phyloP scores from a whole-genome alignment of 2,797 vertebrate genomes.

The Pristis pectinata region DNA sequence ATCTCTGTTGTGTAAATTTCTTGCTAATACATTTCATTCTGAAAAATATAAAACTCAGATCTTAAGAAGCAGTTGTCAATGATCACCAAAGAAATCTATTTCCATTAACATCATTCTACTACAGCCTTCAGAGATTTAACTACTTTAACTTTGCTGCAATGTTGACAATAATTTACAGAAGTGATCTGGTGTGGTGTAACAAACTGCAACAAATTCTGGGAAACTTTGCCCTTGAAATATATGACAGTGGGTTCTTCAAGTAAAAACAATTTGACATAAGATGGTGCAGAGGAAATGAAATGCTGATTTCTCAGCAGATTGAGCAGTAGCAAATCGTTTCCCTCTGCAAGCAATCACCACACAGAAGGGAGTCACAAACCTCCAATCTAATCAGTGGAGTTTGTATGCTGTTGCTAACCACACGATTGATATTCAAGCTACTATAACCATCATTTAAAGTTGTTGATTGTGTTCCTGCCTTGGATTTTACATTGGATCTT shows the following conservation, averaged over 20 bases:
- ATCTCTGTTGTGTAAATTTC: neutral
- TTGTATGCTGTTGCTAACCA: neutral
- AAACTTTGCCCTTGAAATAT: neutral
- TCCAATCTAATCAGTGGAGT: neutral
- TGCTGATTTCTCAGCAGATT: neutral
- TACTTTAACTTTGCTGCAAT: neutral
- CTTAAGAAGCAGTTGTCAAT: neutral
- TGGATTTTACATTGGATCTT: neutral
- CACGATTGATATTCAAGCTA: neutral
- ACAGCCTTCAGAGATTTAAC: neutral
- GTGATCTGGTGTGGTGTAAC: neutral
- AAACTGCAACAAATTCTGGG: neutral
- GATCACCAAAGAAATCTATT: neutral
- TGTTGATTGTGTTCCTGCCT: neutral
- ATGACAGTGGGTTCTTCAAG: neutral
- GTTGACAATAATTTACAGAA: neutral
- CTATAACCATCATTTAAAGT: neutral
- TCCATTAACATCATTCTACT: neutral
- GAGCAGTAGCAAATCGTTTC: neutral
- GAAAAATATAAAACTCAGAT: neutral
- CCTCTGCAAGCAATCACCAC: neutral
- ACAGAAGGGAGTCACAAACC: neutral
- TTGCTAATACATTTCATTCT: neutral
- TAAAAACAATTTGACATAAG: neutral
- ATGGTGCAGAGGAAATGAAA: neutral